phyloP scores from a whole-genome alignment of 2,113 vertebrate species.

The Gobius niger region DNA sequence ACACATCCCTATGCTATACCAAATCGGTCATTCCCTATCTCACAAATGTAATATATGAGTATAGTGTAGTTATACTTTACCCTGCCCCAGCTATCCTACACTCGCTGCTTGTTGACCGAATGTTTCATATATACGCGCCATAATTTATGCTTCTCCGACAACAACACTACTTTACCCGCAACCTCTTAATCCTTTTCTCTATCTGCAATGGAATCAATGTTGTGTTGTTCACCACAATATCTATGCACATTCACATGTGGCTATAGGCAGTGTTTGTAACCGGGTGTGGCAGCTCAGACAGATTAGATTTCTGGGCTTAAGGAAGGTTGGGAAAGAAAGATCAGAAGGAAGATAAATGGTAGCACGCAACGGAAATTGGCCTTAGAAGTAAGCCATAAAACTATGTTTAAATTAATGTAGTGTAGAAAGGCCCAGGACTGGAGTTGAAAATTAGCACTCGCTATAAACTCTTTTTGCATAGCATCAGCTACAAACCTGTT shows the following conservation, averaged over 20 bases:
- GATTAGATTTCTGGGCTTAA: slow-evolving; percentile 24
- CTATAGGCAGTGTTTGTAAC: not conserved
- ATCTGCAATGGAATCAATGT: slow-evolving; percentile 6
- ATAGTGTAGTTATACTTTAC: not conserved
- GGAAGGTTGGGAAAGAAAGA: slow-evolving; percentile 10
- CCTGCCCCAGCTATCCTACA: not conserved
- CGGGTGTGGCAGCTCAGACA: slow-evolving; percentile 21
- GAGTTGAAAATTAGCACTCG: too few relatives aligned
- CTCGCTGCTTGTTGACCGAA: not conserved
- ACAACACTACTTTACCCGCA: slow-evolving; percentile 9
- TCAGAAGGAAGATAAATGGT: not conserved
- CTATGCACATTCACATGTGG: slow-evolving; percentile 6
- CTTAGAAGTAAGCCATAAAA: too few relatives aligned
- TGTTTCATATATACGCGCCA: slow-evolving; percentile 8
- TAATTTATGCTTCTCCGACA: slow-evolving; percentile 18
- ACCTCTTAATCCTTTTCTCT: slow-evolving; percentile 27
- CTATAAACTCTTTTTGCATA: too few relatives aligned
- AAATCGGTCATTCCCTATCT: slow-evolving; percentile 22
- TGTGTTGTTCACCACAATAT: slow-evolving; percentile 5
- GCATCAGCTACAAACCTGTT: too few relatives aligned
- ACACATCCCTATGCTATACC: slow-evolving; percentile 18
- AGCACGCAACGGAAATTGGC: not conserved
- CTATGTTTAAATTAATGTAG: too few relatives aligned
- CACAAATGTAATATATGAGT: not conserved
- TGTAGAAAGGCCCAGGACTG: too few relatives aligned